Conservation (phyloP, 2,113 vertebrate species). For the Numida meleagris region DNA sequence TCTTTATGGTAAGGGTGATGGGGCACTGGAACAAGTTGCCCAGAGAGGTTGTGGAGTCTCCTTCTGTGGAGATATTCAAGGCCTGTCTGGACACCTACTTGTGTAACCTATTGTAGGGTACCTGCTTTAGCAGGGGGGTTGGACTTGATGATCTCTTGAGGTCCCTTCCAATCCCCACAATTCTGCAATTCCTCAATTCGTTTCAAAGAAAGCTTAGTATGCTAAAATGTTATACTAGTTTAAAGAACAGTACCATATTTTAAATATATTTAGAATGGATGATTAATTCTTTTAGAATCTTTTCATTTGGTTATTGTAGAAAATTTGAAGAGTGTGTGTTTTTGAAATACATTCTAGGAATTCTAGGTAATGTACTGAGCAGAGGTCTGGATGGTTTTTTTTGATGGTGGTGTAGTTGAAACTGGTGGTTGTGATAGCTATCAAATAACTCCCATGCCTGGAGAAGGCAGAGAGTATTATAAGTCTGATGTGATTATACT, state of each 20-base stretch:
- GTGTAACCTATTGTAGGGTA: no score
- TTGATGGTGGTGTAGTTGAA: not conserved
- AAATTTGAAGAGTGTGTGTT: not conserved
- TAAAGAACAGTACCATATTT: not conserved
- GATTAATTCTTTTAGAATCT: not conserved
- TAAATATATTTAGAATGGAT: not conserved
- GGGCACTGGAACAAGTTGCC: no score
- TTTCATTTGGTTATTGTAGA: not conserved
- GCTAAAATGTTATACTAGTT: not conserved
- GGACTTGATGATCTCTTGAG: no score
- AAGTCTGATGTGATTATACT: not conserved
- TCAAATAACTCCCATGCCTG: not conserved
- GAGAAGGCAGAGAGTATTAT: not conserved
- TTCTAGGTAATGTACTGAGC: not conserved
- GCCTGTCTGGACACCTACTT: no score
- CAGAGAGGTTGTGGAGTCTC: no score
- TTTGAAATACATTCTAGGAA: not conserved
- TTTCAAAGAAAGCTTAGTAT: not conserved
- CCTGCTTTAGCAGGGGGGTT: no score
- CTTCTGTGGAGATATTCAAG: no score
- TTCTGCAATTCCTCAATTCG: no score
- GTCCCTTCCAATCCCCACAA: no score
- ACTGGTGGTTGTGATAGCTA: not conserved
- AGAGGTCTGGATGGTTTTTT: not conserved
- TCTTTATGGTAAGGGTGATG: no score